These are phyloP conservation scores for Haemorhous mexicanus DNA, from an alignment of 2,113 vertebrate species.

Conservation along the genomic window DNA sequence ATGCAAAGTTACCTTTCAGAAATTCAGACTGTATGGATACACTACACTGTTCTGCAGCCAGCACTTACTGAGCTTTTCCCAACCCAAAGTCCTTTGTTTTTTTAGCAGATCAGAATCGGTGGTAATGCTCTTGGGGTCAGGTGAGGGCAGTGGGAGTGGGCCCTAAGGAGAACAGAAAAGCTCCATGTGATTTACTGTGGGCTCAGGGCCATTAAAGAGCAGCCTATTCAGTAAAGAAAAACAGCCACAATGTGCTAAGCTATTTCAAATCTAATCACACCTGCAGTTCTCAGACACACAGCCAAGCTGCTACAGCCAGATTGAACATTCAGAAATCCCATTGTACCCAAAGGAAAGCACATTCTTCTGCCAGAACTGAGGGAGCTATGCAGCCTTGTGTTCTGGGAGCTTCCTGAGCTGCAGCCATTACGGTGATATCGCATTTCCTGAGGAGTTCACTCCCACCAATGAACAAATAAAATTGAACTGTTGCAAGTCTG, in stretches of 20 bases:
- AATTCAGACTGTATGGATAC: not conserved
- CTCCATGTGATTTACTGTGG: not conserved
- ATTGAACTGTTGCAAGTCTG: not conserved
- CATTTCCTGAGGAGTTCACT: not conserved
- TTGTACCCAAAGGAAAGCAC: not conserved
- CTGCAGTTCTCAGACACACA: not conserved
- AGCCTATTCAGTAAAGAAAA: not conserved
- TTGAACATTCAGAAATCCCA: not conserved
- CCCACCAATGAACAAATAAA: not conserved
- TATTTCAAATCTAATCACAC: not conserved
- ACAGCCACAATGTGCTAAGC: not conserved
- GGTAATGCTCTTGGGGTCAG: not conserved
- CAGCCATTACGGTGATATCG: rapidly evolving
- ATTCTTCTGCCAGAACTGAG: not conserved
- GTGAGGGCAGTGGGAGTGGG: not conserved
- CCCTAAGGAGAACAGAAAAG: not conserved
- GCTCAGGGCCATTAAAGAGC: not conserved
- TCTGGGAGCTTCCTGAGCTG: not conserved
- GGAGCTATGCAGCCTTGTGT: not conserved
- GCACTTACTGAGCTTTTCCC: not conserved
- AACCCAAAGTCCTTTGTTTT: not conserved
- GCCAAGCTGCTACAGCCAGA: not conserved
- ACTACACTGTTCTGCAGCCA: not conserved
- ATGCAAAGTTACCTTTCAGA: not conserved
- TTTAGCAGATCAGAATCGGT: not conserved